phyloP scores from a whole-genome alignment of 2,113 vertebrate species.

The Psephotus haematonotus region DNA sequence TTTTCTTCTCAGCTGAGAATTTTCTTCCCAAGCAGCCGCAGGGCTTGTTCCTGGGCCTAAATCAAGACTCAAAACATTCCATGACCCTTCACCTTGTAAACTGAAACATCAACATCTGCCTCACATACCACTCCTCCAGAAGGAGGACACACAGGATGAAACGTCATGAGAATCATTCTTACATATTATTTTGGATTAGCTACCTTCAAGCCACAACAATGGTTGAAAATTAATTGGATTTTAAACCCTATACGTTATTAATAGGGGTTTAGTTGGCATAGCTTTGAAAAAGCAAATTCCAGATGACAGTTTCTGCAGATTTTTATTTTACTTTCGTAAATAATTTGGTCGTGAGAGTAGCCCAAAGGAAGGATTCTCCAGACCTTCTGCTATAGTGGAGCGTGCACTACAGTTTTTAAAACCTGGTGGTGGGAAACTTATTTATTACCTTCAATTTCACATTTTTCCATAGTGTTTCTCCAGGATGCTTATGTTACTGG shows the following conservation, averaged over 20 bases:
- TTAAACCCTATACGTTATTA: accelerated
- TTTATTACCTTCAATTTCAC: background rate
- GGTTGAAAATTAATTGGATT: background rate
- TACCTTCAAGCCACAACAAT: background rate
- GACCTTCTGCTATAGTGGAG: background rate
- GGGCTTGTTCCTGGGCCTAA: constrained; percentile 41
- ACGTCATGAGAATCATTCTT: background rate
- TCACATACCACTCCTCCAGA: background rate
- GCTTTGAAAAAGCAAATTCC: background rate
- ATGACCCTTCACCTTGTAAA: background rate
- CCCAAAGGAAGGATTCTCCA: background rate
- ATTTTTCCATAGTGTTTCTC: background rate
- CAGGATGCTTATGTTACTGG: background rate
- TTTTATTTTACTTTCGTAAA: background rate
- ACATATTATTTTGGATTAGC: background rate
- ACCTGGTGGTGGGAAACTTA: background rate
- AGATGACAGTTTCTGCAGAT: background rate
- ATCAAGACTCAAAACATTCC: constrained; percentile 63
- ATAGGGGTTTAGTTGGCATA: background rate
- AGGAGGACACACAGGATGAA: background rate
- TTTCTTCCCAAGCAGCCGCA: constrained; percentile 48
- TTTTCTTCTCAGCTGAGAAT: constrained; percentile 66
- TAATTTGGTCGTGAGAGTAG: background rate
- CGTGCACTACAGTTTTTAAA: background rate
- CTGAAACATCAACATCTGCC: background rate